phyloP scores from a whole-genome alignment of 2,113 vertebrate species.

The Lophius piscatorius region DNA sequence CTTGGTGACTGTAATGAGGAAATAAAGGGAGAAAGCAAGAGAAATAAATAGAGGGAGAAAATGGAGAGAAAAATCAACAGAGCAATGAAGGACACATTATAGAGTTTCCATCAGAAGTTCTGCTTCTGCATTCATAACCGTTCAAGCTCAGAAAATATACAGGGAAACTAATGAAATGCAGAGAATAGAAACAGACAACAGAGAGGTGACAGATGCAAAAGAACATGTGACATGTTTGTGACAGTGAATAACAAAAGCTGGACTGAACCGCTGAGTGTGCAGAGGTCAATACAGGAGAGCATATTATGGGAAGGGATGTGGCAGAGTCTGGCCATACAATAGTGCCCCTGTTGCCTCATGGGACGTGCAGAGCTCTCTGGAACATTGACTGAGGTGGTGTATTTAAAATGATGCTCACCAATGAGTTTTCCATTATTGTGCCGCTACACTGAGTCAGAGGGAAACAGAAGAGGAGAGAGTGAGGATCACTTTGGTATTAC shows the following conservation, averaged over 20 bases:
- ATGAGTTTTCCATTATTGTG: slow-evolving; percentile 40
- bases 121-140: not conserved
- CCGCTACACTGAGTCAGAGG: not conserved
- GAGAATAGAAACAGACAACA: slow-evolving; percentile 1
- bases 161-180: slow-evolving; percentile 7
- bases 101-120: slow-evolving; percentile 14
- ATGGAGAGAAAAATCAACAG: not conserved
- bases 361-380: slow-evolving; percentile 59
- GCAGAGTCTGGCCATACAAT: slow-evolving; percentile 51
- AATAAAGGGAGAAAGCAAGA: slow-evolving; percentile 7
- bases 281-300: slow-evolving; percentile 52
- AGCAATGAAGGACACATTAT: slow-evolving; percentile 8
- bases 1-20: slow-evolving; percentile 48
- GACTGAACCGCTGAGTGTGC: slow-evolving; percentile 64
- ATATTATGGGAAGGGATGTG: slow-evolving; percentile 53
- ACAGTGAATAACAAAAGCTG: slow-evolving; percentile 53
- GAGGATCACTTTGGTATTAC: slow-evolving; percentile 27
- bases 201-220: slow-evolving; percentile 33
- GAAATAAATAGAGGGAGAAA: slow-evolving; percentile 17
- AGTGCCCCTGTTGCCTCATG: slow-evolving; percentile 52
- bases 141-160: not conserved
- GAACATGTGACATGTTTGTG: slow-evolving; percentile 56
- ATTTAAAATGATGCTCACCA: slow-evolving; percentile 32
- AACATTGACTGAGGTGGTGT: slow-evolving; percentile 45
- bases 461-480: slow-evolving; percentile 5